phyloP scores from a whole-genome alignment of 2,113 vertebrate species.

The Dromas ardeola region DNA sequence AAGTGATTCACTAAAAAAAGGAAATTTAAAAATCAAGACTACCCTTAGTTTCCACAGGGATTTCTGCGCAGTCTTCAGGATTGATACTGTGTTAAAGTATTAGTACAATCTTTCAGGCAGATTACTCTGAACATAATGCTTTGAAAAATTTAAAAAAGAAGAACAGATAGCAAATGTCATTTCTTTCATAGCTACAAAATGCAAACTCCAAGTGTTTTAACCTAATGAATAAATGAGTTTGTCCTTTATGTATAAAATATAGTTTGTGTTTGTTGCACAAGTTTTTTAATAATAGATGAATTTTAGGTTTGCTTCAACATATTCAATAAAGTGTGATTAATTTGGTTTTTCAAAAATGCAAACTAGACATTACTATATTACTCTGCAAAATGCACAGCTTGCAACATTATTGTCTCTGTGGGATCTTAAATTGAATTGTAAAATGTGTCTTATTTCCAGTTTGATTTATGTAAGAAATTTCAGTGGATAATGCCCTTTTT shows the following conservation, averaged over 20 bases:
- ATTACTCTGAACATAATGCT: conserved; percentile 52
- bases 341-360: conserved; percentile 89
- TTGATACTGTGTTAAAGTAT: conserved; percentile 17
- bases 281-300: conserved; percentile 89
- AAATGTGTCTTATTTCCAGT: conserved; percentile 86
- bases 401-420: conserved; percentile 89
- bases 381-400: conserved; percentile 87
- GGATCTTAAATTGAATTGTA: conserved; percentile 89
- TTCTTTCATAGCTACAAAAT: conserved; percentile 78
- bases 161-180: conserved; percentile 73
- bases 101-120: conserved; percentile 67
- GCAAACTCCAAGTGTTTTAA: conserved; percentile 81
- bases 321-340: conserved; percentile 90
- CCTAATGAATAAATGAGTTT: conserved; percentile 90
- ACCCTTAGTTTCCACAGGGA: neutral
- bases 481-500: conserved; percentile 80
- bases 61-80: neutral
- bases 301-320: conserved; percentile 82
- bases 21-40: conserved; percentile 5
- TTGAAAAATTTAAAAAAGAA: conserved; percentile 77
- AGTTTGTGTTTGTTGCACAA: conserved; percentile 84
- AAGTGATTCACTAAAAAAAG: neutral
- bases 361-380: conserved; percentile 89
- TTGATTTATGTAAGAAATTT: conserved; percentile 88
- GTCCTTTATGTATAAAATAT: conserved; percentile 89